Percentiles rank a stretch among this genome's conserved stretches.
phyloP scores from a whole-genome alignment of 1,140 invertebrate species.

The Drosophila nikananu region DNA sequence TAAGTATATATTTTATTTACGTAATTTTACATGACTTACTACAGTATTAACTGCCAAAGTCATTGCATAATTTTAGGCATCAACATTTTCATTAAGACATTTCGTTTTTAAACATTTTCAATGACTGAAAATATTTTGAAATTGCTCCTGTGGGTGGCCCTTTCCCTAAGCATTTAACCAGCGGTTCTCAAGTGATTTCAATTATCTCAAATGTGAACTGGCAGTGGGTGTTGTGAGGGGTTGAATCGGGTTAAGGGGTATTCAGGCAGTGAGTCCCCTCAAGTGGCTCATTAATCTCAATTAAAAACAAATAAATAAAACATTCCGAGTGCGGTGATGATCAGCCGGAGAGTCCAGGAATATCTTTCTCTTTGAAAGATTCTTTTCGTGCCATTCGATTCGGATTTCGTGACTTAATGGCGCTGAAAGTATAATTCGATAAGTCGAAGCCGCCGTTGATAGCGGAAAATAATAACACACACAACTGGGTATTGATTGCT shows the following conservation, averaged over 20 bases:
- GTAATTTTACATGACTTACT: not conserved
- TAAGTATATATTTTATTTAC: conserved; percentile 21
- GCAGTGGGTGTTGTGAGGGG: conserved; percentile 8
- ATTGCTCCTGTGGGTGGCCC: conserved; percentile 42
- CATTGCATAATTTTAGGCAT: conserved; percentile 62
- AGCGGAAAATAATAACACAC: conserved; percentile 70
- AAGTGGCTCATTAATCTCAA: conserved; percentile 78
- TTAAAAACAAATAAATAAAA: conserved; percentile 71
- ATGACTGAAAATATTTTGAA: conserved; percentile 4
- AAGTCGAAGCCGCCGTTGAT: conserved; percentile 58
- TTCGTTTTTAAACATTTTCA: conserved; percentile 1
- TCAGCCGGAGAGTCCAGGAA: conserved; percentile 7
- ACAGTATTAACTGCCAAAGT: conserved; percentile 3
- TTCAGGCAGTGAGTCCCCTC: conserved; percentile 29
- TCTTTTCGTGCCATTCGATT: conserved; percentile 18
- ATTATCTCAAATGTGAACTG: conserved; percentile 64
- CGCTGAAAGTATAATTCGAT: conserved; percentile 71
- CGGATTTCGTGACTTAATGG: conserved; percentile 46
- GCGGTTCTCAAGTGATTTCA: conserved; percentile 62
- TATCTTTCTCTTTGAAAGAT: conserved; percentile 7
- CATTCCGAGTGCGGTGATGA: conserved; percentile 15
- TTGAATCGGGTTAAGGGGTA: conserved; percentile 5
- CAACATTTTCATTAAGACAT: conserved; percentile 7
- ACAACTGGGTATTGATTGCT: conserved; percentile 56
- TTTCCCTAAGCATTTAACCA: conserved; percentile 37